These are phyloP conservation scores for Synchiropus splendidus DNA, from an alignment of 2,113 vertebrate species.

Conservation along the genomic window DNA sequence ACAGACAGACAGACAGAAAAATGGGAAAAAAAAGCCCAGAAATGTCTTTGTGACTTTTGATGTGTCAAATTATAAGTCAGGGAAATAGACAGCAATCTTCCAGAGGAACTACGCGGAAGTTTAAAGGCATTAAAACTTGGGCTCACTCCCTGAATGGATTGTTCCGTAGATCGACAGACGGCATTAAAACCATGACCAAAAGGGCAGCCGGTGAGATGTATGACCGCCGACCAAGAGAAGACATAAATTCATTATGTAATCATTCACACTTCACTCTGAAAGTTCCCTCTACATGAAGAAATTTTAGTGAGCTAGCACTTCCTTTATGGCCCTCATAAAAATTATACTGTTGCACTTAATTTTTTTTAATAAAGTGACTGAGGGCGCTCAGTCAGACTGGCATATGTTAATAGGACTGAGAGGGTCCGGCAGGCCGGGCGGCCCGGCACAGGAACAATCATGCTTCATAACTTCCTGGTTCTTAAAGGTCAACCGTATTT, in stretches of 20 bases:
- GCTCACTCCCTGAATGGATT: too few relatives aligned
- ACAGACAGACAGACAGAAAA: slow-evolving; percentile 19
- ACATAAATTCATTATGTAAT: slow-evolving; percentile 78
- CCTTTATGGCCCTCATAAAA: slow-evolving; percentile 86
- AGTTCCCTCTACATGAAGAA: slow-evolving; percentile 82
- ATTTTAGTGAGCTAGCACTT: slow-evolving; percentile 76
- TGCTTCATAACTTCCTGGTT: slow-evolving; percentile 33
- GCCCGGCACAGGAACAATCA: slow-evolving; percentile 25
- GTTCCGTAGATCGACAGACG: slow-evolving; percentile 6
- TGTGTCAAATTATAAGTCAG: slow-evolving; percentile 6
- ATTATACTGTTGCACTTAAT: slow-evolving; percentile 85
- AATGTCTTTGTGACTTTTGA: slow-evolving; percentile 20
- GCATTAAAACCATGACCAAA: slow-evolving; percentile 18
- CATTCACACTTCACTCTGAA: slow-evolving; percentile 70
- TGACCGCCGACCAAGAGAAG: slow-evolving; percentile 54
- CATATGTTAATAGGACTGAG: slow-evolving; percentile 72
- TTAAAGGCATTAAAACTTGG: too few relatives aligned
- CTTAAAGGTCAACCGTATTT: slow-evolving; percentile 70
- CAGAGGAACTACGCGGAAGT: too few relatives aligned
- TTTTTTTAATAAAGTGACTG: slow-evolving; percentile 89
- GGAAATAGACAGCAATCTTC: too few relatives aligned
- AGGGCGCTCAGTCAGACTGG: slow-evolving; percentile 83
- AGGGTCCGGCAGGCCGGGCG: slow-evolving; percentile 45
- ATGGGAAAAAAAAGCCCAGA: neutral
- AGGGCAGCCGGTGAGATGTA: slow-evolving; percentile 30